Conservation (phyloP, 2,113 vertebrate species). For the Colistium nudipinnis region DNA sequence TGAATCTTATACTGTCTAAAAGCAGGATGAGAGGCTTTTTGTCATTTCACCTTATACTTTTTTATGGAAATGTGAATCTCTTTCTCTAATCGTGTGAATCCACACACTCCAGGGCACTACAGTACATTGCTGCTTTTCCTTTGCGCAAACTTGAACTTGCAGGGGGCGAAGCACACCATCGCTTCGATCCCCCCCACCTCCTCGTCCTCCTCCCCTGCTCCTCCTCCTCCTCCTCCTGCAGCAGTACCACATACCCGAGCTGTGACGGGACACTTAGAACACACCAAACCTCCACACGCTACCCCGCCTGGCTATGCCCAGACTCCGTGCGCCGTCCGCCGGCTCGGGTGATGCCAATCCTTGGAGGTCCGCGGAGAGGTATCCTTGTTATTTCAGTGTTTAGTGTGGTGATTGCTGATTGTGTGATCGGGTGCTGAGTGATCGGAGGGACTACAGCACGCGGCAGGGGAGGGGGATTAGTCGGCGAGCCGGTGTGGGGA, state of each 20-base stretch:
- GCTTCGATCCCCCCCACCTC: slow-evolving; percentile 18
- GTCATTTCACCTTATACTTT: not conserved
- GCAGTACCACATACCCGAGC: slow-evolving; percentile 52
- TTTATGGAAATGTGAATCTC: not conserved
- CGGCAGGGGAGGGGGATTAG: slow-evolving; percentile 12
- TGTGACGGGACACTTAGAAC: slow-evolving; percentile 73
- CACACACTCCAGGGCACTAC: not conserved
- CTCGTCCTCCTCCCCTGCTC: not conserved
- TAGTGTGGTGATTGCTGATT: slow-evolving; percentile 15
- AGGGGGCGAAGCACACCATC: slow-evolving; percentile 31
- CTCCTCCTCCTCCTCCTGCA: not conserved
- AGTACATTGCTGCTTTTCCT: slow-evolving; percentile 1
- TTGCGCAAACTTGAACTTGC: slow-evolving; percentile 71
- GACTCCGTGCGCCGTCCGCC: slow-evolving; percentile 22
- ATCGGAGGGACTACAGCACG: slow-evolving; percentile 23
- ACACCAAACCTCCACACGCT: slow-evolving; percentile 32
- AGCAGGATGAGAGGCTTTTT: not conserved
- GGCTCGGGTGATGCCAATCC: slow-evolving; percentile 34
- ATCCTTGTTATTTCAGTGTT: not conserved
- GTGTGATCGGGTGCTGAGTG: slow-evolving; percentile 32
- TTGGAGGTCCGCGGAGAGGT: slow-evolving; percentile 8
- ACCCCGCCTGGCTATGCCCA: slow-evolving; percentile 7
- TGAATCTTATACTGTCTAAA: slow-evolving; percentile 21
- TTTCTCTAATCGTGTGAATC: no score
- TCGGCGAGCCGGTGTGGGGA: not conserved